Evolutionary conservation across 23 tunicate genomes (phyloP).

Genomic region (Ascidia mentula): DNA sequence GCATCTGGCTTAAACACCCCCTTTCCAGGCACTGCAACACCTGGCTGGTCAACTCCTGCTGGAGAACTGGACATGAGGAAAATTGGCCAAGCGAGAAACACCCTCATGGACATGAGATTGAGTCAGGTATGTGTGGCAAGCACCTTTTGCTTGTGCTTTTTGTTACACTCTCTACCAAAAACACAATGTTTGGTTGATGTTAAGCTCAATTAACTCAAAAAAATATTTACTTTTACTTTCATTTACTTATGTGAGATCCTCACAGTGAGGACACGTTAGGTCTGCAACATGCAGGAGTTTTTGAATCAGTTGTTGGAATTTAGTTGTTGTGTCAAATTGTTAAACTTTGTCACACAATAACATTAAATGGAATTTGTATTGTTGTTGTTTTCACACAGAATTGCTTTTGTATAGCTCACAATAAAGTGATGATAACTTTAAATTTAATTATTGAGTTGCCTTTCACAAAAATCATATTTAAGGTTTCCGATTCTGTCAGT

Average conservation of each 20-base stretch:
- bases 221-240: no score
- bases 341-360: no score
- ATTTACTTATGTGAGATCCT: no score
- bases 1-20: constrained; percentile 85
- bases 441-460: neutral
- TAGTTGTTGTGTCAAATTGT: no score
- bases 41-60: constrained; percentile 88
- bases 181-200: no score
- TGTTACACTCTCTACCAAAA: no score
- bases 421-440: neutral
- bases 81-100: constrained; percentile 97
- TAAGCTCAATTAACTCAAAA: no score
- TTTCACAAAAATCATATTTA: no score
- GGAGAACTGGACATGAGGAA: constrained; percentile 99
- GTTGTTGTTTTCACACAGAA: neutral
- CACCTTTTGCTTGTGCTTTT: no score
- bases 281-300: no score
- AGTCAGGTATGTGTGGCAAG: constrained; percentile 98
- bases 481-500: constrained; percentile 97
- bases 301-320: no score
- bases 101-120: constrained; percentile 97
- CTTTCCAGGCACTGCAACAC: constrained; percentile 86
- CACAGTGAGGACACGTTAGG: no score
- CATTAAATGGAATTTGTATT: neutral
- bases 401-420: neutral